A percentile compares a stretch with the other conserved stretches of the same genome.
Evolutionary conservation across 1,140 invertebrate species (phyloP).

Genomic region (Aphis craccivora): DNA sequence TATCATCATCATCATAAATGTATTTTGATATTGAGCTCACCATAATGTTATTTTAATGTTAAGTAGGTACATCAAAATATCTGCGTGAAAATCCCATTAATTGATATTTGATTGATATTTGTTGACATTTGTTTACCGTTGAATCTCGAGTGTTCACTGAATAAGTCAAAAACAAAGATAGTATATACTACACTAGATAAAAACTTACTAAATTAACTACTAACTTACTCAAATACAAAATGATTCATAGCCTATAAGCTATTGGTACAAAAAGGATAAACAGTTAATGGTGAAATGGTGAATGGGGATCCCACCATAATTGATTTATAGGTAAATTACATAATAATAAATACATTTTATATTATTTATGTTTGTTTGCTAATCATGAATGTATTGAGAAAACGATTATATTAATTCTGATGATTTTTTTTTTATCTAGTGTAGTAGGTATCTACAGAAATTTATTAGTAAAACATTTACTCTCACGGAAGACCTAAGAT

Average conservation of each 20-base stretch:
- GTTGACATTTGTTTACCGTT: neutral
- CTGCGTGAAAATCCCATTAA: neutral
- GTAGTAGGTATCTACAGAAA: too few relatives aligned
- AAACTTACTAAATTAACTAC: neutral
- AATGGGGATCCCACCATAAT: neutral
- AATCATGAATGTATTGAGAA: too few relatives aligned
- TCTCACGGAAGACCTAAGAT: neutral
- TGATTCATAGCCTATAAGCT: neutral
- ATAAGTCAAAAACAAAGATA: neutral
- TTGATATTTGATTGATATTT: neutral
- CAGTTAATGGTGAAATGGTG: neutral
- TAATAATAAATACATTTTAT: constrained; percentile 10
- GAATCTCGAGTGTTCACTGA: neutral
- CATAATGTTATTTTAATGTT: neutral
- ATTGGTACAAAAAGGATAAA: neutral
- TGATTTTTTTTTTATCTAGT: too few relatives aligned
- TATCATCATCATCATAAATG: neutral
- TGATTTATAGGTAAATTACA: neutral
- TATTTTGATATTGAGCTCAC: neutral
- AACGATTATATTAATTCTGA: too few relatives aligned
- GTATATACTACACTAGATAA: neutral
- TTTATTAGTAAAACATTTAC: neutral
- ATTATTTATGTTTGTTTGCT: too few relatives aligned
- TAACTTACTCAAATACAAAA: neutral
- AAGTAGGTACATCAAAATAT: neutral